Evolutionary conservation across 2,888 invertebrate genomes (phyloP).

Genomic region (Eilema sororculum): DNA sequence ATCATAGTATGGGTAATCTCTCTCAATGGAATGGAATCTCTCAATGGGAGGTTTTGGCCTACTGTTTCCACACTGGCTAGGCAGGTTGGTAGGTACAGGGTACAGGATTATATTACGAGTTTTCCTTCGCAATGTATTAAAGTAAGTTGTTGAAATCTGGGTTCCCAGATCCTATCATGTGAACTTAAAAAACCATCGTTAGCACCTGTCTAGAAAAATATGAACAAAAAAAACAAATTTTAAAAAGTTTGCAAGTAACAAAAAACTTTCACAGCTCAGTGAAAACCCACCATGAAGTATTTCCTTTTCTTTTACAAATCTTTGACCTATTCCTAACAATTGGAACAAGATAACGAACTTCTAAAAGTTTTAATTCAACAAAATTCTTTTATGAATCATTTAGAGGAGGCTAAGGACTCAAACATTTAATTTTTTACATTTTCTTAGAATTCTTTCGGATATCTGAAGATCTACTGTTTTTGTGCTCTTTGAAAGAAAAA

Average conservation of each 20-base stretch:
- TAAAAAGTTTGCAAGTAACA: background rate
- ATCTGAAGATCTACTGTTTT: conserved; percentile 36
- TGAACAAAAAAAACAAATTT: conserved; percentile 1
- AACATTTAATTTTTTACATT: conserved; percentile 48
- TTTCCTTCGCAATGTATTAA: too few relatives aligned
- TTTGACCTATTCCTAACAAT: conserved; percentile 45
- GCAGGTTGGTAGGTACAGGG: too few relatives aligned
- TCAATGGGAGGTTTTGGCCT: too few relatives aligned
- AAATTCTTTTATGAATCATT: conserved; percentile 56
- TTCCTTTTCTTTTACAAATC: conserved; percentile 30
- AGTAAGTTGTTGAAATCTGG: too few relatives aligned
- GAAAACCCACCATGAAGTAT: conserved; percentile 20
- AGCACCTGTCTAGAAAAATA: background rate
- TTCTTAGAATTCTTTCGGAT: conserved; percentile 27
- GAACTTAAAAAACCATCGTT: background rate
- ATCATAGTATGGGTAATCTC: too few relatives aligned
- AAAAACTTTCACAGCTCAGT: conserved; percentile 10
- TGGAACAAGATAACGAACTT: conserved; percentile 44
- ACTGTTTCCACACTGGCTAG: too few relatives aligned
- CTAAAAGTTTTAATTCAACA: conserved; percentile 51
- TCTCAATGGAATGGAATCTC: too few relatives aligned
- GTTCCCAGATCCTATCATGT: too few relatives aligned
- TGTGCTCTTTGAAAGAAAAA: conserved; percentile 26
- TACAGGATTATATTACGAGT: too few relatives aligned
- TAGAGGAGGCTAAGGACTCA: conserved; percentile 31